Evolutionary conservation across 2,888 invertebrate genomes (phyloP).

Genomic region (Schizotus pectinicornis): DNA sequence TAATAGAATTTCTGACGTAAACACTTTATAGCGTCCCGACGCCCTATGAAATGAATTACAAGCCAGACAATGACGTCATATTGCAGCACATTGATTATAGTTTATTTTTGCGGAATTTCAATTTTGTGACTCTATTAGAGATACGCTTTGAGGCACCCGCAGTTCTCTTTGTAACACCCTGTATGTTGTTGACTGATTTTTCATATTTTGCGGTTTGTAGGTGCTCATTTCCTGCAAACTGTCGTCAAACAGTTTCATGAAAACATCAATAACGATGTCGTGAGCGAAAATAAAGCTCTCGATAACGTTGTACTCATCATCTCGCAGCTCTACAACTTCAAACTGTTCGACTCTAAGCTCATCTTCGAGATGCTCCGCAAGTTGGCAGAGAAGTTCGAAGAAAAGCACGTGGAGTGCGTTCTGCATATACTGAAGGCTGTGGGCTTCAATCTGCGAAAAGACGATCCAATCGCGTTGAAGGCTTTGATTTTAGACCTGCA

Average conservation of each 20-base stretch:
- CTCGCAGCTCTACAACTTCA: constrained; percentile 86
- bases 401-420: constrained; percentile 86
- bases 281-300: constrained; percentile 74
- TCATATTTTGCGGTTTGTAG: too few species aligned
- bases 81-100: too few species aligned
- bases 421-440: constrained; percentile 76
- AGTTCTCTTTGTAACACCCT: too few species aligned
- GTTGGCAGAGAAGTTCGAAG: constrained; percentile 68
- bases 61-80: too few species aligned
- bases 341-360: constrained; percentile 79
- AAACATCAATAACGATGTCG: constrained; percentile 60
- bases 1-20: too few species aligned
- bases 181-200: too few species aligned
- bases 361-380: constrained; percentile 80
- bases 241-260: constrained; percentile 72
- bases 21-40: too few species aligned
- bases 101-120: too few species aligned
- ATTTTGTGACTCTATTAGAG: too few species aligned
- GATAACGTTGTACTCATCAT: constrained; percentile 83
- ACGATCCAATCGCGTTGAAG: constrained; percentile 82
- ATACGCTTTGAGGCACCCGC: too few species aligned
- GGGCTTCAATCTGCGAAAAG: constrained; percentile 86
- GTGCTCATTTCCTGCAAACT: constrained; percentile 83
- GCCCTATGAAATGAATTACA: too few species aligned
- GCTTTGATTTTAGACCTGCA: constrained; percentile 74